These are phyloP conservation scores for Dolichopus griseipennis DNA, from an alignment of 2,888 invertebrate species.

Conservation along the genomic window DNA sequence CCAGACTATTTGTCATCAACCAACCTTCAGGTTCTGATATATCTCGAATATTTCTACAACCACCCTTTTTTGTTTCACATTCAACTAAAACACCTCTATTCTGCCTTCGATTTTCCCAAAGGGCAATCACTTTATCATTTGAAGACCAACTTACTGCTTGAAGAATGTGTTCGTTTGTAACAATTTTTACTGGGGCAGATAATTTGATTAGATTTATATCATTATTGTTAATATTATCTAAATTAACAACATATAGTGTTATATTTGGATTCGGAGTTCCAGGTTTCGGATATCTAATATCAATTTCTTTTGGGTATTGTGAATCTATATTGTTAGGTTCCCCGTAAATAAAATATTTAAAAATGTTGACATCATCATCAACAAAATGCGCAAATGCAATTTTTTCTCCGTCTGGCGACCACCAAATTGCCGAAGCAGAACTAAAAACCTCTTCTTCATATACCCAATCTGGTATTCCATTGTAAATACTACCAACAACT, in stretches of 20 bases:
- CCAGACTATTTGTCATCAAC: conserved; percentile 54
- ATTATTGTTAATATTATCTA: conserved; percentile 33
- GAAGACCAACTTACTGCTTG: conserved; percentile 67
- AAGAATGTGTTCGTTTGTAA: conserved; percentile 56
- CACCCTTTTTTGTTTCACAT: conserved; percentile 28
- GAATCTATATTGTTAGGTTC: conserved; percentile 47
- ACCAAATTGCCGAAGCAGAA: conserved; percentile 67
- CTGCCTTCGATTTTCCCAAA: conserved; percentile 82
- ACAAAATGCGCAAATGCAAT: conserved; percentile 66
- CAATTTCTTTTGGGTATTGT: conserved; percentile 59
- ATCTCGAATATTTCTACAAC: conserved; percentile 29
- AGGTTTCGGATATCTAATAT: conserved; percentile 70
- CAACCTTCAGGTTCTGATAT: conserved; percentile 55
- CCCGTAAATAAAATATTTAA: conserved; percentile 59
- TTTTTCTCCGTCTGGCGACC: conserved; percentile 59
- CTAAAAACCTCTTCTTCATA: conserved; percentile 83
- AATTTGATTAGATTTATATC: conserved; percentile 30
- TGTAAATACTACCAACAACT: conserved; percentile 57
- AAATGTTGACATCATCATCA: conserved; percentile 57
- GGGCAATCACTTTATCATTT: conserved; percentile 55
- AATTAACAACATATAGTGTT: conserved; percentile 54
- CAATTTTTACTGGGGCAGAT: conserved; percentile 48
- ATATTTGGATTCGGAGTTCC: conserved; percentile 68
- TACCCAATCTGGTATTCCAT: conserved; percentile 85
- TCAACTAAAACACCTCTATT: conserved; percentile 46